Evolutionary conservation across 2,797 vertebrate genomes (phyloP).

Genomic region (Channa striata): DNA sequence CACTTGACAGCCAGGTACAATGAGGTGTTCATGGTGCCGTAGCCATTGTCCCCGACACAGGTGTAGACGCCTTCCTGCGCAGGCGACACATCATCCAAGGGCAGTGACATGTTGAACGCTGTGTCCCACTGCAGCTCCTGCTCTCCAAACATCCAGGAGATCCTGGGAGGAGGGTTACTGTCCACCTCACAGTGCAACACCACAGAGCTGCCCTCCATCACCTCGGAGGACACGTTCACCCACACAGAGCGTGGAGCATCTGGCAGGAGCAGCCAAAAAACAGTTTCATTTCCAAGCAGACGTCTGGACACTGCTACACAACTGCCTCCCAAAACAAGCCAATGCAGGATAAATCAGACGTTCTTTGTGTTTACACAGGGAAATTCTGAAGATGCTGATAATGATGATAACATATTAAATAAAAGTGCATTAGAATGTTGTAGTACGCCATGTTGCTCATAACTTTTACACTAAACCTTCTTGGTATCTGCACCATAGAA

Average conservation of each 20-base stretch:
- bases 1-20: conserved; percentile 91
- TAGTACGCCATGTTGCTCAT: no score
- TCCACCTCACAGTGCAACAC: conserved; percentile 90
- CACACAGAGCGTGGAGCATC: conserved; percentile 89
- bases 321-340: background rate
- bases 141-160: conserved; percentile 89
- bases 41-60: conserved; percentile 90
- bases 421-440: no score
- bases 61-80: conserved; percentile 89
- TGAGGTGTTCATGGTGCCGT: conserved; percentile 89
- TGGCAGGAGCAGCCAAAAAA: conserved; percentile 43
- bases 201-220: conserved; percentile 90
- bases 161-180: conserved; percentile 88
- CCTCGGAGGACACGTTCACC: conserved; percentile 90
- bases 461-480: no score
- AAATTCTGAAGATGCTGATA: no score
- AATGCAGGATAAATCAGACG: no score
- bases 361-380: no score
- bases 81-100: conserved; percentile 85
- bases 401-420: no score
- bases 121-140: conserved; percentile 85
- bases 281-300: background rate
- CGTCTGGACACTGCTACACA: background rate
- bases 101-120: conserved; percentile 84
- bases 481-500: background rate